Evolutionary conservation across 2,888 invertebrate species (phyloP).

Genomic region (Hipparchia sbordonii): DNA sequence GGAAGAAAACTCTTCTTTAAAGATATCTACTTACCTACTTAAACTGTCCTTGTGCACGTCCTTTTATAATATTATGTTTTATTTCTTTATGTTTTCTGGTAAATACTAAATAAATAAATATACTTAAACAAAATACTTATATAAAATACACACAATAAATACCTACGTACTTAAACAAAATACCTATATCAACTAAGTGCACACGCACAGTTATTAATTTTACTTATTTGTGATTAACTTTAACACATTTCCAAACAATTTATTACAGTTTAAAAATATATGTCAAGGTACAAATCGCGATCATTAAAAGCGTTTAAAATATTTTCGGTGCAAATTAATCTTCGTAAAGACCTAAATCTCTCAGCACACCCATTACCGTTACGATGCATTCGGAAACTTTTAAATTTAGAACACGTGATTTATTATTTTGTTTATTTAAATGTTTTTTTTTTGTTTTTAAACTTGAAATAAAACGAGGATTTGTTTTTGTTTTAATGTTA

Average conservation of each 20-base stretch:
- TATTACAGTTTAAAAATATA: not conserved
- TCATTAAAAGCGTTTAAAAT: constrained; percentile 14
- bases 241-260: not conserved
- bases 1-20: no score
- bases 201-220: no score
- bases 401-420: constrained; percentile 22
- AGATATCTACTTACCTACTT: no score
- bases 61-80: no score
- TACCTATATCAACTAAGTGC: no score
- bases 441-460: constrained; percentile 12
- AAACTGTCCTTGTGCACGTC: no score
- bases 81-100: no score
- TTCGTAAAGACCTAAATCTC: constrained; percentile 20
- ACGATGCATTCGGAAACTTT: constrained; percentile 15
- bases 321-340: constrained; percentile 22
- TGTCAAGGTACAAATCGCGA: constrained; percentile 8
- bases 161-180: no score
- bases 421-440: not conserved
- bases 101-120: no score
- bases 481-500: constrained; percentile 6
- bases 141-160: no score
- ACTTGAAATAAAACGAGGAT: constrained; percentile 4
- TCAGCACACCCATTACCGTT: constrained; percentile 16
- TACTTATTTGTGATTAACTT: no score
- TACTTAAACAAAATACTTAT: no score